Conservation (phyloP, 2,113 vertebrate genomes). For the Rhizomys pruinosus region DNA sequence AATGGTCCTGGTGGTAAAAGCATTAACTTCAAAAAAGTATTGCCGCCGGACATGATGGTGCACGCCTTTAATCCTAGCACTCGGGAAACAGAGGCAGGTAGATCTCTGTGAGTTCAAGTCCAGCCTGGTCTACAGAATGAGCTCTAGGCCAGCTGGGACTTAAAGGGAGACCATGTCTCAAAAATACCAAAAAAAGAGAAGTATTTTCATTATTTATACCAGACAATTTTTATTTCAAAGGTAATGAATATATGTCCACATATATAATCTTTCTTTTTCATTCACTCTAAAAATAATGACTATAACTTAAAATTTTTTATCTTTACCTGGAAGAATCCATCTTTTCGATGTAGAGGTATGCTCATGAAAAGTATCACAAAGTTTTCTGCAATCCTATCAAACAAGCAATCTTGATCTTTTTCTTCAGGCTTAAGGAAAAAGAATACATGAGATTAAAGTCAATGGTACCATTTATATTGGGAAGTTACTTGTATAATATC, state of each 20-base stretch:
- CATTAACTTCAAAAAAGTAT: neutral
- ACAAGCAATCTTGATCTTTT: conserved; percentile 80
- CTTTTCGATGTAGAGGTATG: conserved; percentile 71
- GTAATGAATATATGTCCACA: neutral
- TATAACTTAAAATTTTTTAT: conserved; percentile 11
- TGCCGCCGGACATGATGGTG: no score
- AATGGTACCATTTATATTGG: conserved; percentile 44
- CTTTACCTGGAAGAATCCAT: conserved; percentile 84
- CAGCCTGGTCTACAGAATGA: no score
- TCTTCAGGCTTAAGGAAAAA: conserved; percentile 79
- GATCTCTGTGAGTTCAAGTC: no score
- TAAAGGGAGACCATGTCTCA: no score
- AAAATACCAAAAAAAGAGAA: no score
- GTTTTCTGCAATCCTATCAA: conserved; percentile 83
- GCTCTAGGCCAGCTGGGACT: no score
- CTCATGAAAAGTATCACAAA: conserved; percentile 82
- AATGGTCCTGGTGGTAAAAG: neutral
- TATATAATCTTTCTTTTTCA: conserved; percentile 20
- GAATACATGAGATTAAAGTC: conserved; percentile 39
- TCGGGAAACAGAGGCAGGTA: no score
- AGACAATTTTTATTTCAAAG: conserved; percentile 14
- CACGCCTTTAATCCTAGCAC: no score
- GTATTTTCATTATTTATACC: conserved; percentile 27
- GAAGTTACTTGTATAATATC: conserved; percentile 1
- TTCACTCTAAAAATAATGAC: conserved; percentile 42